These are phyloP conservation scores for Augochlora pura DNA, from an alignment of 1,140 invertebrate genomes.

Conservation along the genomic window DNA sequence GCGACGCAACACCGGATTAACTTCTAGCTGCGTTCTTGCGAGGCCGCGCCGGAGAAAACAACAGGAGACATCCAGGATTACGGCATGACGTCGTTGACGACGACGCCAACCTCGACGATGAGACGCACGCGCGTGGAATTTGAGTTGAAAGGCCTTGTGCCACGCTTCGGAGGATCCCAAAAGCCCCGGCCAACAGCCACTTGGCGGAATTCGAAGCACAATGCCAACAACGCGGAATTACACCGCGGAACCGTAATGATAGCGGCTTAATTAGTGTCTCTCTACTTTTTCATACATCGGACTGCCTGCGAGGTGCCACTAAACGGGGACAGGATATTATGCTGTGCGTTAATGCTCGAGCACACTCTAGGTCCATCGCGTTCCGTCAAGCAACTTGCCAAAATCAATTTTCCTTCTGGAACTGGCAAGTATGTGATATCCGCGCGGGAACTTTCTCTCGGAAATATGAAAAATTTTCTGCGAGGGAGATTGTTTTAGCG, in stretches of 20 bases:
- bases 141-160: constrained; percentile 68
- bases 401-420: not conserved
- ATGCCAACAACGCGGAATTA: constrained; percentile 68
- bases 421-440: not conserved
- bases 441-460: no score
- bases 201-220: constrained; percentile 70
- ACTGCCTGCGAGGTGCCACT: constrained; percentile 44
- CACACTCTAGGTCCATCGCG: not conserved
- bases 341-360: constrained; percentile 25
- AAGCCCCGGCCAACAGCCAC: constrained; percentile 71
- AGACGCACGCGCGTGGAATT: constrained; percentile 69
- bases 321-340: constrained; percentile 52
- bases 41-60: constrained; percentile 37
- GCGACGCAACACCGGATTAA: constrained; percentile 41
- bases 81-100: constrained; percentile 39
- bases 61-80: constrained; percentile 47
- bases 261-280: constrained; percentile 66
- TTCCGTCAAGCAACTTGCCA: not conserved
- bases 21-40: constrained; percentile 27
- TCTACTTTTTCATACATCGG: constrained; percentile 49
- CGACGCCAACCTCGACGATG: constrained; percentile 39
- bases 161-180: constrained; percentile 69
- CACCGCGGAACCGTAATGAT: constrained; percentile 61
- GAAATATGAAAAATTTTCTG: no score
- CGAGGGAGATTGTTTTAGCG: no score